These are phyloP conservation scores for Bimastos eiseni DNA, from an alignment of 2,888 invertebrate genomes.

Conservation along the genomic window DNA sequence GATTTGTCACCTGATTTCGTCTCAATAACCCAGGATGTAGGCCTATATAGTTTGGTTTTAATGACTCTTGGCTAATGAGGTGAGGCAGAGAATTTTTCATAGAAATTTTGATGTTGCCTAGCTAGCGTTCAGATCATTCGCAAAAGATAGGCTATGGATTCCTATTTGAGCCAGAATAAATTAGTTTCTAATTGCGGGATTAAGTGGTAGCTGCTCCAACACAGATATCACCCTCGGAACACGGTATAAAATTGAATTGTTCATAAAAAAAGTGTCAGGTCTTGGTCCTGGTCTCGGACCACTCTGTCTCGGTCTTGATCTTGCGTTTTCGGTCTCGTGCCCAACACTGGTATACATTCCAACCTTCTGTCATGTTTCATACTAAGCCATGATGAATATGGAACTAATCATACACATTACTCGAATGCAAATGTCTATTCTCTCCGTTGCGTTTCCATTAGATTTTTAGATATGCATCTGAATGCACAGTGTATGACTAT, in stretches of 20 bases:
- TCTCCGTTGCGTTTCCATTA: not conserved
- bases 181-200: not conserved
- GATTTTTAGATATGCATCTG: not conserved
- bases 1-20: too few relatives aligned
- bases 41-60: too few relatives aligned
- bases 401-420: not conserved
- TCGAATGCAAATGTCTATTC: not conserved
- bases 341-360: too few relatives aligned
- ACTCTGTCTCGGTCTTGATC: too few relatives aligned
- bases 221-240: too few relatives aligned
- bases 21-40: too few relatives aligned
- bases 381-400: not conserved
- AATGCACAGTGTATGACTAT: not conserved
- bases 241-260: too few relatives aligned
- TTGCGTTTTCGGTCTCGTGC: too few relatives aligned
- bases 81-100: not conserved
- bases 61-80: not conserved
- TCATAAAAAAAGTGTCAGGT: too few relatives aligned
- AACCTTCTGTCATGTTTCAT: not conserved
- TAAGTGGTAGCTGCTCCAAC: not conserved
- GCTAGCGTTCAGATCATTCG: not conserved
- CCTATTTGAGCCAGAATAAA: not conserved
- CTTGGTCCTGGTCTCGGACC: too few relatives aligned
- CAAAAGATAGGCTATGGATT: not conserved
- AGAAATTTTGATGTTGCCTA: not conserved